These are phyloP conservation scores for Zaprionus inermis DNA, from an alignment of 1,140 invertebrate species.

Conservation along the genomic window DNA sequence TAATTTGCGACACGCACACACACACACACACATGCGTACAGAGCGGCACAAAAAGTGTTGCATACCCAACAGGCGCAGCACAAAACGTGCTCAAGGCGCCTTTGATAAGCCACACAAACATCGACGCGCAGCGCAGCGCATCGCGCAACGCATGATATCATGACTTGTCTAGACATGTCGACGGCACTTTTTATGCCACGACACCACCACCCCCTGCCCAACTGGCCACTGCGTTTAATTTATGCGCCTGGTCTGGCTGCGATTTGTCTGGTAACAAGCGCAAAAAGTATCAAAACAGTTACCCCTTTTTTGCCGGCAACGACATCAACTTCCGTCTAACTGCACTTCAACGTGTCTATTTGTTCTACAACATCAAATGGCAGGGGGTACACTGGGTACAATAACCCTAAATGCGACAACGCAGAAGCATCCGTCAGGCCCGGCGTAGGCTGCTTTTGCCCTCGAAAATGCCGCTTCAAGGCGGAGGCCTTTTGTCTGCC, in stretches of 20 bases:
- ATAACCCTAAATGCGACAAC: constrained; percentile 44
- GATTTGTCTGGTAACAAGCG: constrained; percentile 1
- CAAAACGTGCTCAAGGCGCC: constrained; percentile 63
- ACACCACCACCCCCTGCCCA: neutral
- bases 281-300: constrained; percentile 32
- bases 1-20: constrained; percentile 70
- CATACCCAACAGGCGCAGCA: constrained; percentile 23
- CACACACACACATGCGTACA: constrained; percentile 16
- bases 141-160: neutral
- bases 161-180: constrained; percentile 17
- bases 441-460: constrained; percentile 42
- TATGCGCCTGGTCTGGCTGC: neutral
- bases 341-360: constrained; percentile 70
- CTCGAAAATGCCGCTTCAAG: constrained; percentile 61
- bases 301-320: constrained; percentile 17
- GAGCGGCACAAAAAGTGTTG: constrained; percentile 50
- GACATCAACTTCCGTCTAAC: constrained; percentile 72
- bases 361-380: constrained; percentile 26
- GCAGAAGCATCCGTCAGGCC: constrained; percentile 42
- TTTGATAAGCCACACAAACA: constrained; percentile 33
- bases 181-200: constrained; percentile 8
- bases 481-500: constrained; percentile 73
- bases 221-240: constrained; percentile 2
- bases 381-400: constrained; percentile 31
- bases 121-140: neutral